Percentiles rank a stretch among this genome's conserved stretches.
Conservation (phyloP, 2,888 invertebrate genomes). For the Dicyrtomina minuta region DNA sequence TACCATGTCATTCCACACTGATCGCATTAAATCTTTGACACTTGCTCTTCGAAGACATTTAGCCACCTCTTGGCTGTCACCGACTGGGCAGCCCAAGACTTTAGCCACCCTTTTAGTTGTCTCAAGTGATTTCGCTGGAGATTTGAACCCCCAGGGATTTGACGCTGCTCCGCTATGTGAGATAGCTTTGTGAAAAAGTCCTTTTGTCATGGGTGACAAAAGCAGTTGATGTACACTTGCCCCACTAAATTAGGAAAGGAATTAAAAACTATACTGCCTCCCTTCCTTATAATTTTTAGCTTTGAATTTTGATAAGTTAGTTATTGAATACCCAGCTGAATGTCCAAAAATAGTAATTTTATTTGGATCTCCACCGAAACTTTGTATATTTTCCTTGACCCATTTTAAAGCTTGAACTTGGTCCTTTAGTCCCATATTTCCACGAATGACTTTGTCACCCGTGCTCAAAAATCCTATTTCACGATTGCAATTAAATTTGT, state of each 20-base stretch:
- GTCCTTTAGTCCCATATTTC: constrained; percentile 14
- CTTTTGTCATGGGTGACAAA: background rate
- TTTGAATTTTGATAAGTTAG: background rate
- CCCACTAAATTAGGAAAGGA: background rate
- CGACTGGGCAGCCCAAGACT: background rate
- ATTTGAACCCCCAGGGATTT: background rate
- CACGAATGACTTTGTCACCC: background rate
- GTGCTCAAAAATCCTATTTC: constrained; percentile 8
- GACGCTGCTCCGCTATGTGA: background rate
- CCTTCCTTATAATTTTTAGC: background rate
- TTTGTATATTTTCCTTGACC: background rate
- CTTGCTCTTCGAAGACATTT: background rate
- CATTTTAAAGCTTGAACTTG: background rate
- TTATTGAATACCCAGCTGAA: background rate
- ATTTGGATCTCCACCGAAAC: background rate
- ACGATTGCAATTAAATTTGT: too few relatives aligned
- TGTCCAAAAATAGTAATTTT: background rate
- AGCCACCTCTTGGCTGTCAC: background rate
- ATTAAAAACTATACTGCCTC: background rate
- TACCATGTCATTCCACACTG: background rate
- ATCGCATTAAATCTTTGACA: background rate
- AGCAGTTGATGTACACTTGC: background rate
- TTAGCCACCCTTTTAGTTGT: background rate
- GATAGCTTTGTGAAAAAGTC: background rate
- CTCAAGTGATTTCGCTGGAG: background rate